These are phyloP conservation scores for Clitarchus hookeri DNA, from an alignment of 2,888 invertebrate genomes.

Conservation along the genomic window DNA sequence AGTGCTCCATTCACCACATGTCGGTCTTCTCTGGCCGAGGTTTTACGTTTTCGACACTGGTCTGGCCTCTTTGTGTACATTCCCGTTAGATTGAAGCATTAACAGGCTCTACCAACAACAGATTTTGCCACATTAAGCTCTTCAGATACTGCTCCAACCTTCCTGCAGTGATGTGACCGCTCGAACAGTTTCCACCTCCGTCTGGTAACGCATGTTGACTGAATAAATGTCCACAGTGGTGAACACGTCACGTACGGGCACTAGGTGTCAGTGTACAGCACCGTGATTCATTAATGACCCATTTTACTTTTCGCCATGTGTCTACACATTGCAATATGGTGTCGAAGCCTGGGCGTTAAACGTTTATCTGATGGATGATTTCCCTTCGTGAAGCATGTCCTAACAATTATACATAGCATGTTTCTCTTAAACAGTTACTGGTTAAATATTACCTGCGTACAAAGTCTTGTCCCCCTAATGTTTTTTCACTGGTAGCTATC, in stretches of 20 bases:
- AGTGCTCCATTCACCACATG: not conserved
- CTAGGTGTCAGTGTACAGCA: conserved; percentile 17
- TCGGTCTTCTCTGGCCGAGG: conserved; percentile 17
- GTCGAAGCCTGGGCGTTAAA: too few species aligned
- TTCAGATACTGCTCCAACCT: conserved; percentile 18
- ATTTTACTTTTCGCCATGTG: not conserved
- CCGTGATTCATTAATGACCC: not conserved
- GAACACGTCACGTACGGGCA: not conserved
- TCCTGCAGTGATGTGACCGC: conserved; percentile 23
- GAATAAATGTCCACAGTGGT: conserved; percentile 18
- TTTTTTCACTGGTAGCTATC: too few species aligned
- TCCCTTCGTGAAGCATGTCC: too few species aligned
- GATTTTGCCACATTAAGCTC: too few species aligned
- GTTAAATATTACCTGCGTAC: not conserved
- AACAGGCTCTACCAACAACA: too few species aligned
- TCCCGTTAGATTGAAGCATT: too few species aligned
- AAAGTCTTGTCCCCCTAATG: not conserved
- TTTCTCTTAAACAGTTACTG: not conserved
- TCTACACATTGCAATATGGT: not conserved
- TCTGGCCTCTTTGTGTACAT: too few species aligned
- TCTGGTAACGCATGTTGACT: conserved; percentile 21
- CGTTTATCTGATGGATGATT: too few species aligned
- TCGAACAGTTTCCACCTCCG: conserved; percentile 25
- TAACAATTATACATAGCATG: too few species aligned
- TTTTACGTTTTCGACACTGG: too few species aligned